These are phyloP conservation scores for Sarcophaga peregrina DNA, from an alignment of 1,140 invertebrate species.

Conservation along the genomic window DNA sequence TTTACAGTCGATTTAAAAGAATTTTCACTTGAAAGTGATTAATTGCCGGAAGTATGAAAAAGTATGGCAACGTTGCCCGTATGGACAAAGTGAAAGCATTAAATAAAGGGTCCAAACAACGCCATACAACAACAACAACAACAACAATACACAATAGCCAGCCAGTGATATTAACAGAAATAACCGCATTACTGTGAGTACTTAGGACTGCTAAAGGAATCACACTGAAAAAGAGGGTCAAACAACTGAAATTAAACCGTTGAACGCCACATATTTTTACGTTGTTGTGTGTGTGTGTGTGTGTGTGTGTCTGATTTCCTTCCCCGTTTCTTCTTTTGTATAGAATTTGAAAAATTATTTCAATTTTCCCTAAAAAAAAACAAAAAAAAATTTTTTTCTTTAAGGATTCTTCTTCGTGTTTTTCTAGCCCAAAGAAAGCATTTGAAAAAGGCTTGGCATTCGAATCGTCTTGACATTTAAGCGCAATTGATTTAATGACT, in stretches of 20 bases:
- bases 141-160: not conserved
- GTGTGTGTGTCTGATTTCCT: too few relatives aligned
- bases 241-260: not conserved
- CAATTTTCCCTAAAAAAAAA: not conserved
- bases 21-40: conserved; percentile 42
- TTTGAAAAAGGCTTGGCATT: not conserved
- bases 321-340: too few relatives aligned
- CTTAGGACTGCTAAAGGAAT: too few relatives aligned
- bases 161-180: too few relatives aligned
- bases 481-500: too few relatives aligned
- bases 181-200: too few relatives aligned
- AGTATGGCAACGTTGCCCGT: not conserved
- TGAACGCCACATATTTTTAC: not conserved
- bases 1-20: conserved; percentile 38
- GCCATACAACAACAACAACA: not conserved
- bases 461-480: too few relatives aligned
- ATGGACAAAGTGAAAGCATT: conserved; percentile 20
- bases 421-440: too few relatives aligned
- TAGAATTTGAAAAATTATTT: not conserved
- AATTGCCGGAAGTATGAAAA: conserved; percentile 34
- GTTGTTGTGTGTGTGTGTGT: too few relatives aligned
- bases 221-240: not conserved
- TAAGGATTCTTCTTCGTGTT: too few relatives aligned
- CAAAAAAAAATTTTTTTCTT: too few relatives aligned
- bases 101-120: not conserved